Base-by-base conservation (phyloP, 92 coral and sea anemone genomes). In the Desmophyllum pertusum region DNA sequence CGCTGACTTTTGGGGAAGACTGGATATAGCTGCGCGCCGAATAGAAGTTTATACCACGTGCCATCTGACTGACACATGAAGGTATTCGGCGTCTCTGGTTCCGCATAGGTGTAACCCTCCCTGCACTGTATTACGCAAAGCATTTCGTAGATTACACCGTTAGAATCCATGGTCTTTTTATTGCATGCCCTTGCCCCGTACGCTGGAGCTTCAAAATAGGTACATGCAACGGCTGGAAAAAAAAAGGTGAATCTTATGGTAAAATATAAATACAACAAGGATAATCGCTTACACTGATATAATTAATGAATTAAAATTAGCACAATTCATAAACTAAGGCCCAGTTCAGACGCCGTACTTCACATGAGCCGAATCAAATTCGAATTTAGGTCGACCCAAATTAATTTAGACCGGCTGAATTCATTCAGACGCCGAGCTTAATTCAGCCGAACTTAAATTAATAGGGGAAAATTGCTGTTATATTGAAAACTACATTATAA, bases 91-190 rank as follows among this genome's bases (percentile, higher is more conserved):
- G 94, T 71, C 48, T 89, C 81, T 13, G 87, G 68, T 77, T 81
- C 84, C 10, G 99, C 84, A 42, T 92, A 96, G 10, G 94, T 89
- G 88, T 94, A 93, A 23, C 93, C 94, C 74, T 89, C 31, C 84
- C 89, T 93, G 79, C 99, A 96, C 80, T 92, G 95, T 13, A 92
- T 87, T n/a, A 80, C 87, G 69, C 99, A 96, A 43, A 91, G 70
- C 94, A 96, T 88, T 81, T 96, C 97, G 51, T 90, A 94, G 33
- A 50, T 43, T 9, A 92, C 89, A 63, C 86, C 85, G 52, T 92
- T 92, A 7, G 95, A 78, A 41, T 84, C 73, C 69, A 84, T 50
- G 8, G 91, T 87, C 81, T 91, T 75, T 38, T 87, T 89, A 85
- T 96, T 96, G 64, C 99, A 96, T 36, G 98, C 69, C 19, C 96